A percentile compares a stretch with the other conserved stretches of the same genome.
These are phyloP conservation scores for Poecilia wingei DNA, from an alignment of 2,797 vertebrate genomes.

Conservation along the genomic window DNA sequence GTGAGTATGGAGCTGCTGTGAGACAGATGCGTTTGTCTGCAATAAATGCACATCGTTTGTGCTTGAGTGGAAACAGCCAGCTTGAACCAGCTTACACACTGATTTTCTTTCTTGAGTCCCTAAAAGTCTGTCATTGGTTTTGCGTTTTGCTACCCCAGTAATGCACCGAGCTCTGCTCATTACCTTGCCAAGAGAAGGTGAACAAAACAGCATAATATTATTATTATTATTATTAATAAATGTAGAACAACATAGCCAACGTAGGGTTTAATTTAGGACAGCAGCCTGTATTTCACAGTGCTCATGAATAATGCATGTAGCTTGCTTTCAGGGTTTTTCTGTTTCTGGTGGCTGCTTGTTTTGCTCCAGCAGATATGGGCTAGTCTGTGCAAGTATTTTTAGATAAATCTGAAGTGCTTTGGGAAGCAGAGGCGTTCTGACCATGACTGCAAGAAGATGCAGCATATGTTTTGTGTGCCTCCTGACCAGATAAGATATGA, in stretches of 20 bases:
- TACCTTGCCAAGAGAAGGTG: neutral
- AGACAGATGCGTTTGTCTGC: constrained; percentile 8
- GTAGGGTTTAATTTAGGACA: constrained; percentile 17
- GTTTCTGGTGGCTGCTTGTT: constrained; percentile 44
- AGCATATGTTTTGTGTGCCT: constrained; percentile 31
- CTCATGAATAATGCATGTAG: constrained; percentile 65
- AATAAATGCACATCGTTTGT: neutral
- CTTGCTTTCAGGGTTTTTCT: constrained; percentile 37
- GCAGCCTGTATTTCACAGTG: constrained; percentile 41
- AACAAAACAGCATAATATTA: neutral
- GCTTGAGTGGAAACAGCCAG: constrained; percentile 35
- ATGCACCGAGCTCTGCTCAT: constrained; percentile 30
- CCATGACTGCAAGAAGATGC: constrained; percentile 31
- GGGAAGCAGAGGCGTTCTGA: constrained; percentile 11
- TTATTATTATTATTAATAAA: neutral
- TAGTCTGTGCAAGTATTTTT: constrained; percentile 33
- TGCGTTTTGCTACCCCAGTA: constrained; percentile 41
- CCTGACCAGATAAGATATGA: constrained; percentile 12
- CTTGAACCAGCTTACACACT: constrained; percentile 25
- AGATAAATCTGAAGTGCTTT: constrained; percentile 26
- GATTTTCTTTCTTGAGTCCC: constrained; percentile 14
- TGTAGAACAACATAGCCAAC: neutral
- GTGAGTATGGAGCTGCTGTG: constrained; percentile 72
- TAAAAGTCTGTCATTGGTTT: constrained; percentile 30
- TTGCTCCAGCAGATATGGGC: constrained; percentile 13